Evolutionary conservation across 2,797 vertebrate species (phyloP), one percentile per base, ranked within the genome.

Genomic region (Lemur catta): DNA sequence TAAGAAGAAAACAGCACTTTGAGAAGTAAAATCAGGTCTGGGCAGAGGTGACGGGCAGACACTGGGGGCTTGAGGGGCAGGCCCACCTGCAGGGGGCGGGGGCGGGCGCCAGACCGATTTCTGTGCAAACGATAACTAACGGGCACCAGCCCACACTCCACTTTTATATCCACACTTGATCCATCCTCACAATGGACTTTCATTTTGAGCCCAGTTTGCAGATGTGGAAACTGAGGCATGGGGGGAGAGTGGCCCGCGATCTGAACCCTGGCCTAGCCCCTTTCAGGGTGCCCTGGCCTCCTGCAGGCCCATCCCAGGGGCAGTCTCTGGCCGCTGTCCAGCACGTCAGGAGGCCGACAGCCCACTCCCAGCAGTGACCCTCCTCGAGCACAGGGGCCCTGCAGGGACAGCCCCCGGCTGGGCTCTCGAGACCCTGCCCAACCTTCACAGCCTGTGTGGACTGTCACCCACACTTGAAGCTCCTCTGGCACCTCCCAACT

Each of bases 101-200:
- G 28, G 59, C 0, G 14, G 65, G 3, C 6, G 67, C 35, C 8
- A 33, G 48, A 8, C 20, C 26, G 10, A 33, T 10, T 59, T 24
- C 48, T 20, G 12, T 38, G n/a, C 52, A 61, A 2, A 57, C 3
- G 6, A 13, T n/a, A 38, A 48, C 41, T 22, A 59, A 26, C 33
- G 1, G 4, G 50, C 48, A 86, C 2, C 1, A 0, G 2, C 30
- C 30, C 9, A 2, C 52, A 14, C 3, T 11, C 17, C 7, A 1
- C 38, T 24, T 59, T 22, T 50, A 63, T 1, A 24, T 0, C 26
- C 33, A 67, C 59, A 3, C 38, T 4, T 9, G 13, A 22, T 10
- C 50, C 52, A 15, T 15, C 52, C 61, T 65, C 9, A 7, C 4
- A 3, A 20, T 35, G 6, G 2, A 55, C 55, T 35, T 52, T 61